Base-by-base conservation (phyloP, 2,797 vertebrate species). In the Poecile montanus region DNA sequence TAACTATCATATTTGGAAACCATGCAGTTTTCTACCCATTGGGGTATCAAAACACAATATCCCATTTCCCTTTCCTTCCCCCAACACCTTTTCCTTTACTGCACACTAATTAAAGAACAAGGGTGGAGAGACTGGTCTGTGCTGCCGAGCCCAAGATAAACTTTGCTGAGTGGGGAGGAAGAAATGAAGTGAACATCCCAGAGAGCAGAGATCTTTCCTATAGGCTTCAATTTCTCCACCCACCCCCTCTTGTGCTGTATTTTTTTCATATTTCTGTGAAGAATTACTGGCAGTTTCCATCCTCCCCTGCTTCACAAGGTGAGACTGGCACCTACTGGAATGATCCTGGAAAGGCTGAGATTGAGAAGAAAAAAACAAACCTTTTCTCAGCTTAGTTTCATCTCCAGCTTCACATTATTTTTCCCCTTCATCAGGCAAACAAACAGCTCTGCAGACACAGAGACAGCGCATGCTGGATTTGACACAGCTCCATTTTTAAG, bases 321-420 rank as follows among this genome's bases (percentile, higher is more conserved):
- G 93, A 94, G 95, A 91, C 92, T 97, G 95, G 93, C 97, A 91
- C 94, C 96, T 96, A 77, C 91, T 93, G 96, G 91, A 89, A 76
- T 50, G 13, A 0, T 4, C 34, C 58, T 74, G 77, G 91, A 95
- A 94, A 86, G 47, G 60, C 92, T 76, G 82, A 86, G 56, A 40
- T 12, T 62, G 88, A 82, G 58, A 77, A 71, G 29, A 30, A 51
- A 60, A 66, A 40, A 58, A 53, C 10, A 34, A 60, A 9, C 19
- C n/a, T 63, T 65, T 77, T 68, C 57, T 88, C 76, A 79, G 73
- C 36, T 45, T 45, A n/a, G 16, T 72, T 91, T 90, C 8, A 6
- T 83, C 81, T 83, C 29, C 51, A 80, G 79, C 51, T 84, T 90
- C 42, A 34, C 47, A 10, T 87, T 66, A 67, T 79, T 91, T 93